Base-by-base conservation (phyloP, 2,888 invertebrate genomes). In the Pollenia amentaria region DNA sequence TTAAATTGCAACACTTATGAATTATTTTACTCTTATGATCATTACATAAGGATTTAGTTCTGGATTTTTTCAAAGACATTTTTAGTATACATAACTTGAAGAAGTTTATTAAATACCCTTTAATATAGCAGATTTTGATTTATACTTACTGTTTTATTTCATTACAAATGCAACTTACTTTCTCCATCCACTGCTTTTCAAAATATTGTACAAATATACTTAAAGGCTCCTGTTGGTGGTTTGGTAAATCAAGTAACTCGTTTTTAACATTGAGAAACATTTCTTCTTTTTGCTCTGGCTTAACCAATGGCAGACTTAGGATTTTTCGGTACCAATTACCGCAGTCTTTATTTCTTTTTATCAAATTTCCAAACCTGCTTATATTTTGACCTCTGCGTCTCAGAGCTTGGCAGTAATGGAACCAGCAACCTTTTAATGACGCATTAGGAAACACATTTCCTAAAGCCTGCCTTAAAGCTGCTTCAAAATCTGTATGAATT, bases 151-250 rank as follows among this genome's bases (percentile, higher is more conserved):
- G n/a, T n/a, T n/a, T n/a, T n/a, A n/a, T n/a, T n/a, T n/a, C n/a
- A n/a, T n/a, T n/a, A n/a, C n/a, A n/a, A n/a, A n/a, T n/a, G n/a
- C n/a, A 53, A 48, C 21, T 65, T 21, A 65, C 65, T 18, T 65
- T 65, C 12, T 7, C 18, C 65, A 65, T 65, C 65, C 65, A 65
- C 12, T 65, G 21, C 21, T 18, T 65, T 12, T 65, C 65, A 65
- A 65, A 65, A 44, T 65, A 65, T 44, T 65, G 16, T 3, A 44
- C 18, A 44, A 65, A 65, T 8, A 44, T 16, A 18, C 21, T 16
- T 11, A 65, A 21, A 10, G 12, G 14, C 12, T 48, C 46, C 12
- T 67, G 67, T 48, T 48, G 18, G 3, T 18, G 16, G 21, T 48
- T 65, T 18, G 65, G 42, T 1, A 42, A 38, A 16, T 42, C 29